Percentiles rank a stretch among this genome's conserved stretches.
Evolutionary conservation across 2,888 invertebrate species (phyloP).

Genomic region (Watsonalla cultraria): DNA sequence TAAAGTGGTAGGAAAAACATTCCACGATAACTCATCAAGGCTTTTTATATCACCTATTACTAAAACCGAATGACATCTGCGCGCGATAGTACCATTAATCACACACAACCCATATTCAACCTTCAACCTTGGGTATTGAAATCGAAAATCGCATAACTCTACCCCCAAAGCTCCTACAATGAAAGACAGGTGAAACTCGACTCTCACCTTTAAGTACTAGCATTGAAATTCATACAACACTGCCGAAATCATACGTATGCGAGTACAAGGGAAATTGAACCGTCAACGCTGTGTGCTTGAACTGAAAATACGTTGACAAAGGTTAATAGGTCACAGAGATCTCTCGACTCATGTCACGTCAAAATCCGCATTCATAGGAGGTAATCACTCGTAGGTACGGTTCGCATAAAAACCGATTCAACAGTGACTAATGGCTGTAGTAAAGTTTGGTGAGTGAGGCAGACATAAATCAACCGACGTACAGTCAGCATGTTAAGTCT

Average conservation of each 20-base stretch:
- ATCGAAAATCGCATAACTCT: not conserved
- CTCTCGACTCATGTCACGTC: conserved; percentile 1
- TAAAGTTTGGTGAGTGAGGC: conserved; percentile 24
- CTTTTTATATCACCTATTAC: not conserved
- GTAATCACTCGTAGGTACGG: conserved; percentile 38
- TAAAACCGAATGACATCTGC: not conserved
- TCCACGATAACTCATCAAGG: not conserved
- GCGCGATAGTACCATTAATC: not conserved
- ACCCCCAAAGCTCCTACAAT: not conserved
- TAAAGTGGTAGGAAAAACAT: no score
- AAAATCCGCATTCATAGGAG: conserved; percentile 11
- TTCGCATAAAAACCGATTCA: conserved; percentile 44
- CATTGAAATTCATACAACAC: not conserved
- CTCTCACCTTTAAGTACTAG: not conserved
- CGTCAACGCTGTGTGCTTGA: not conserved
- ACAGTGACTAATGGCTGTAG: conserved; percentile 43
- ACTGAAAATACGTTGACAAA: not conserved
- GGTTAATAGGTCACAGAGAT: not conserved
- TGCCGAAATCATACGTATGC: not conserved
- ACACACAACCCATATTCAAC: not conserved
- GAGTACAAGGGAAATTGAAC: not conserved
- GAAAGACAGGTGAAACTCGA: not conserved
- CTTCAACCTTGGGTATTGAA: not conserved
- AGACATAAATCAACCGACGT: conserved; percentile 36
- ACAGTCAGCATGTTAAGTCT: conserved; percentile 18